Percentiles rank a stretch among this genome's conserved stretches.
These are phyloP conservation scores for Gulo gulo DNA, from an alignment of 2,113 vertebrate genomes.

Conservation along the genomic window DNA sequence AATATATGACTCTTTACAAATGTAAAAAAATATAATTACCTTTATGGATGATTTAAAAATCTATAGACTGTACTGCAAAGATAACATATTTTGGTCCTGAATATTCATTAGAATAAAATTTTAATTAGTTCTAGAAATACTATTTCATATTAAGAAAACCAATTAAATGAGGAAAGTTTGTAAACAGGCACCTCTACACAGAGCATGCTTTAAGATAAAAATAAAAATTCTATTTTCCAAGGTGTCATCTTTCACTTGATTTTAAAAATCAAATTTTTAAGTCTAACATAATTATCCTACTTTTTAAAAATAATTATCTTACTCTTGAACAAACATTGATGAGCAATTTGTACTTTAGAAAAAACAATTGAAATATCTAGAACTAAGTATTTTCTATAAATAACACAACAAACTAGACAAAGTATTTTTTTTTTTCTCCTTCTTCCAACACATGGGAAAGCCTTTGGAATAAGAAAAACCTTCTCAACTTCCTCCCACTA, in stretches of 20 bases:
- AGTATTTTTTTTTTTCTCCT: background rate
- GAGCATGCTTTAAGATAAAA: slow-evolving; percentile 69
- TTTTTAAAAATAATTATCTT: slow-evolving; percentile 17
- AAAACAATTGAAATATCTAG: background rate
- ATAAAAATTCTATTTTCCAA: slow-evolving; percentile 51
- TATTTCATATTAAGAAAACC: slow-evolving; percentile 82
- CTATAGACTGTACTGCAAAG: slow-evolving; percentile 83
- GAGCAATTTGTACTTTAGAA: slow-evolving; percentile 44
- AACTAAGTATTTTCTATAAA: slow-evolving; percentile 50
- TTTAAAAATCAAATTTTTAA: slow-evolving; percentile 24
- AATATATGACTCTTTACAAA: slow-evolving; percentile 63
- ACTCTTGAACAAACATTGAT: slow-evolving; percentile 4
- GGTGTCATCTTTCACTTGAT: slow-evolving; percentile 29
- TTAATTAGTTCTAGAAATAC: slow-evolving; percentile 85
- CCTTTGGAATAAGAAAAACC: background rate
- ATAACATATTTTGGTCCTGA: slow-evolving; percentile 84
- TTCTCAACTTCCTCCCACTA: background rate
- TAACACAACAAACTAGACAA: background rate
- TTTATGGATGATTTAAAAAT: slow-evolving; percentile 82
- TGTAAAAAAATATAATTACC: slow-evolving; percentile 69
- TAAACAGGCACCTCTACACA: slow-evolving; percentile 79
- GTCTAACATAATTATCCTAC: slow-evolving; percentile 29
- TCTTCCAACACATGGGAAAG: background rate
- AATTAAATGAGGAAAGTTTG: slow-evolving; percentile 83
- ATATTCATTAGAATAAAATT: slow-evolving; percentile 85